Conservation (phyloP, 2,888 invertebrate species). For the Ophion costatus region DNA sequence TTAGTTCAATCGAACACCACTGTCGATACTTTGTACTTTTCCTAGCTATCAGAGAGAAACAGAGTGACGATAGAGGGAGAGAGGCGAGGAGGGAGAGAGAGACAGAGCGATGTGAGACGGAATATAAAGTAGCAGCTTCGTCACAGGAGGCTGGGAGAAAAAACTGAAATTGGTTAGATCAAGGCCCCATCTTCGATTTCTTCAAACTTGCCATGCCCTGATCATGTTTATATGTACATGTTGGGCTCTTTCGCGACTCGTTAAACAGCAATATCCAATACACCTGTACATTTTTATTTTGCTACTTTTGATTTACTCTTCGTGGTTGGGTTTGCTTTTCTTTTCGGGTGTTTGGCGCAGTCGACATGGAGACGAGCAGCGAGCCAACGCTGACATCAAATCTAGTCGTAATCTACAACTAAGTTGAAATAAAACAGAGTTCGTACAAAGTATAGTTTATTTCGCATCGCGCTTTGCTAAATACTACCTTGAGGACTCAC, state of each 20-base stretch:
- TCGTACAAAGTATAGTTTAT: background rate
- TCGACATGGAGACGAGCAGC: background rate
- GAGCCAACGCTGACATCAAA: background rate
- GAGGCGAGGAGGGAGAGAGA: background rate
- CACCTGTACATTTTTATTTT: background rate
- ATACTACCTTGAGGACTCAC: background rate
- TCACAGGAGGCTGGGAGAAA: background rate
- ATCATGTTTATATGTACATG: background rate
- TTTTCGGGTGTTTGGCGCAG: background rate
- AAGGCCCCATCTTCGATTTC: background rate
- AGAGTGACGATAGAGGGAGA: background rate
- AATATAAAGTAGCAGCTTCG: background rate
- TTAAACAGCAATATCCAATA: background rate
- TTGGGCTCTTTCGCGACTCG: background rate
- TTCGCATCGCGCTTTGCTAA: background rate
- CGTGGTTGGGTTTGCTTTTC: background rate
- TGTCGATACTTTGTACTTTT: background rate
- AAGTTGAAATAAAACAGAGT: background rate
- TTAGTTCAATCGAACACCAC: slow-evolving; percentile 34
- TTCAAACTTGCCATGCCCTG: background rate
- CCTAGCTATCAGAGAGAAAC: slow-evolving; percentile 5
- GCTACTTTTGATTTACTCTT: background rate
- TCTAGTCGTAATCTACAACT: background rate
- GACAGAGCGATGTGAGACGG: background rate
- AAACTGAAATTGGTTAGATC: background rate